These are phyloP conservation scores for Toxostoma redivivum DNA, from an alignment of 2,113 vertebrate species.

Conservation along the genomic window DNA sequence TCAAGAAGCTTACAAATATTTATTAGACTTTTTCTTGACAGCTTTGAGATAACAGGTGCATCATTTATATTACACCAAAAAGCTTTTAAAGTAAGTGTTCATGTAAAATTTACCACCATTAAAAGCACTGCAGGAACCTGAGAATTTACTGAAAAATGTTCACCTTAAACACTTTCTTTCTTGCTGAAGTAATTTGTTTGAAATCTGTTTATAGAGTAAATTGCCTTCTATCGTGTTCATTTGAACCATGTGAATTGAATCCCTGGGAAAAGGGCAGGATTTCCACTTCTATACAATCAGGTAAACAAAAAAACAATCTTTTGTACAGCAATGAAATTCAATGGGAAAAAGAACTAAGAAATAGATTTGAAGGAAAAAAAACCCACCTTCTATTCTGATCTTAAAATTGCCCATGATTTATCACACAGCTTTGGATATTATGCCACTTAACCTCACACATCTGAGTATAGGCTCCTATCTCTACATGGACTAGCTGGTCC, in stretches of 20 bases:
- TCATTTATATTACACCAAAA: conserved; percentile 67
- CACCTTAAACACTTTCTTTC: conserved; percentile 57
- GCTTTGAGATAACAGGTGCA: conserved; percentile 61
- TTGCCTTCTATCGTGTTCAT: conserved; percentile 25
- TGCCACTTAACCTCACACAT: not conserved
- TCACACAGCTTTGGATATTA: not conserved
- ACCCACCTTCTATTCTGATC: not conserved
- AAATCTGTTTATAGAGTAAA: conserved; percentile 54
- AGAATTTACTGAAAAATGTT: conserved; percentile 64
- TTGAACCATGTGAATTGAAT: conserved; percentile 9
- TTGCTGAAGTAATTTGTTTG: conserved; percentile 58
- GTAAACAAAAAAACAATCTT: not conserved
- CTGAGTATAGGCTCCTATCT: not conserved
- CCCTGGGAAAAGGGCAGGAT: not conserved
- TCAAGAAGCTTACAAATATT: conserved; percentile 53
- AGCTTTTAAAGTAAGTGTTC: conserved; percentile 73
- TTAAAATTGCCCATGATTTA: not conserved
- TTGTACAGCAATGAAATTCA: not conserved
- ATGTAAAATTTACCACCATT: conserved; percentile 70
- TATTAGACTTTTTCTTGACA: conserved; percentile 65
- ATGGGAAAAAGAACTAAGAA: not conserved
- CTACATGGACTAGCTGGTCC: not conserved
- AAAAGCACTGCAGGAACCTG: conserved; percentile 62
- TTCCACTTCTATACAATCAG: not conserved
- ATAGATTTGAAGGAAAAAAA: not conserved